These are phyloP conservation scores for Manis pentadactyla DNA, from an alignment of 2,797 vertebrate genomes.

Conservation along the genomic window DNA sequence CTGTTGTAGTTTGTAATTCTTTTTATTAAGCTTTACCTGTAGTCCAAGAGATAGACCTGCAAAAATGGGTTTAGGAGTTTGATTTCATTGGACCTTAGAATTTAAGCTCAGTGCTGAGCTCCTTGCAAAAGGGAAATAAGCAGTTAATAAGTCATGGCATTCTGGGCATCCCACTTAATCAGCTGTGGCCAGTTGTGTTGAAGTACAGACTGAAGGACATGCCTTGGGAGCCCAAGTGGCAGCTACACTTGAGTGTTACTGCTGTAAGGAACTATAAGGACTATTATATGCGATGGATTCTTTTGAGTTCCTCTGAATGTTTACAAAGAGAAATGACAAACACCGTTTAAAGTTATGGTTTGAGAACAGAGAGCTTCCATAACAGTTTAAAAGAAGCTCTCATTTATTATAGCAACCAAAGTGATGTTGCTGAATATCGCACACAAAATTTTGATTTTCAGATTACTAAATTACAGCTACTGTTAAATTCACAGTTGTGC, in stretches of 20 bases:
- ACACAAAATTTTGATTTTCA: conserved; percentile 26
- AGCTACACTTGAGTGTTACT: neutral
- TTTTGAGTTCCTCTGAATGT: neutral
- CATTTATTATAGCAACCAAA: neutral
- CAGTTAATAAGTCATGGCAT: neutral
- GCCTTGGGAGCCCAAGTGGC: neutral
- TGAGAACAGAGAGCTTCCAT: neutral
- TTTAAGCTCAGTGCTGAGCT: neutral
- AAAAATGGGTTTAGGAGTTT: conserved; percentile 9
- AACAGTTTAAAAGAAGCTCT: neutral
- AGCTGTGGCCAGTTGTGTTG: conserved; percentile 11
- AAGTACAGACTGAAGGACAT: neutral
- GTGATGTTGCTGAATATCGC: neutral
- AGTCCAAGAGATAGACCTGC: neutral
- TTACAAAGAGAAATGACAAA: neutral
- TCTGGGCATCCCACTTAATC: neutral
- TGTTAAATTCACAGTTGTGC: neutral
- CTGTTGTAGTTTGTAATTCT: neutral
- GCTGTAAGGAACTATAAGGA: neutral
- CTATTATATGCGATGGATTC: neutral
- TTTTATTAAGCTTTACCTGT: conserved; percentile 28
- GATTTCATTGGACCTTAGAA: neutral
- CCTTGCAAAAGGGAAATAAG: neutral
- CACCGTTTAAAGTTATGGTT: neutral
- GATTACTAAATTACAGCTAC: neutral